Evolutionary conservation across 2,797 vertebrate species (phyloP).

Genomic region (Sarcophilus harrisii): DNA sequence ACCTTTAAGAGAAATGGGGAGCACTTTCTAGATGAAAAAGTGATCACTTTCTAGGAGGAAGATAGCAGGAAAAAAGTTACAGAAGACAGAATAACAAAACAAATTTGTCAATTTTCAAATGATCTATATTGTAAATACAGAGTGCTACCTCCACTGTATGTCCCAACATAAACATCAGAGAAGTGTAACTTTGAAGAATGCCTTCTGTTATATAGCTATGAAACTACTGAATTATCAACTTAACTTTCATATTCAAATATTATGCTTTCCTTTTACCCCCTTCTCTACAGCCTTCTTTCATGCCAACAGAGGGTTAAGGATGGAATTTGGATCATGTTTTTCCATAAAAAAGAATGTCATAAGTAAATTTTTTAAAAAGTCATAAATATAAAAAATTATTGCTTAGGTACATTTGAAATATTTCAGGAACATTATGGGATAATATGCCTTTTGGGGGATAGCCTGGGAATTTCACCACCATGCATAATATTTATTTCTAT

Average conservation of each 20-base stretch:
- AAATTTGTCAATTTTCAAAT: conserved; percentile 56
- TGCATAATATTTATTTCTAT: neutral
- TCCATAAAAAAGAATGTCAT: neutral
- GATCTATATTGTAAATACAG: conserved; percentile 54
- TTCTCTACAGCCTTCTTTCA: neutral
- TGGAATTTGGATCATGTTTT: neutral
- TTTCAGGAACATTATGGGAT: neutral
- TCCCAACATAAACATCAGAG: conserved; percentile 10
- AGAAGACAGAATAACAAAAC: neutral
- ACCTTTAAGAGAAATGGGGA: neutral
- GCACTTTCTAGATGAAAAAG: neutral
- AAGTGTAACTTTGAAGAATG: conserved; percentile 38
- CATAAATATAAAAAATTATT: neutral
- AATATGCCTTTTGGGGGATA: neutral
- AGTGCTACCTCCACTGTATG: neutral
- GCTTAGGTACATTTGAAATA: neutral
- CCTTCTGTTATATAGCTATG: neutral
- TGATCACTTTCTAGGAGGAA: neutral
- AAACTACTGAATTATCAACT: neutral
- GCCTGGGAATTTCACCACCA: neutral
- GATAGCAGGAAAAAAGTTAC: neutral
- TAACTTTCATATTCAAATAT: neutral
- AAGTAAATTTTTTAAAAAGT: neutral
- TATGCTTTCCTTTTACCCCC: neutral
- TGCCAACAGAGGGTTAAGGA: neutral